Evolutionary conservation across 2,113 vertebrate genomes (phyloP), one percentile per base, ranked within the genome.

Genomic region (Heterocephalus glaber): DNA sequence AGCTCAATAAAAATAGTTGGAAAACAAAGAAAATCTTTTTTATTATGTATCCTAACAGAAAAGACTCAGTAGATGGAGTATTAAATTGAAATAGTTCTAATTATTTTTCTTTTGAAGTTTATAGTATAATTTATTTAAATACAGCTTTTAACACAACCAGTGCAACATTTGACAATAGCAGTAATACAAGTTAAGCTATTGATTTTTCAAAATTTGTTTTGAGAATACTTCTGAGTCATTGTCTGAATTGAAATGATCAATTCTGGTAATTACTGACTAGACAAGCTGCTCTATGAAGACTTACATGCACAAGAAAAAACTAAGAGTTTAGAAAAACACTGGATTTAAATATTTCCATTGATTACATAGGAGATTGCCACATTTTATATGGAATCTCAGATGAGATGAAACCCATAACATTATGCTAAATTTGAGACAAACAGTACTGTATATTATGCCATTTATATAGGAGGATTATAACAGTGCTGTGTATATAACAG

Each of bases 21-120:
- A 97, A 97, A 61, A 7, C 3, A 95, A 86, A 95, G 52, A 87
- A 81, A 84, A 76, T 54, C 1, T 16, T 72, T 93, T 80, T 60
- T 58, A 19, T 16, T 52, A 12, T 66, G 3, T 63, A 54, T 11
- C 20, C 10, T 26, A 86, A 44, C n/a, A 76, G 76, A 95, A 74
- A 44, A 5, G 3, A 44, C 52, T 49, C n/a, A 38, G 4, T 77
- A 90, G 74, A 68, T 65, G 30, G 8, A 82, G 8, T 49, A 0
- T 77, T 84, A 80, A 79, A 61, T 81, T 81, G 60, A 66, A 94
- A 49, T 85, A 9, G 0, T 90, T 92, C 26, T 90, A 79, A 83
- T 86, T 86, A 86, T 68, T 95, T 95, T 94, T 90, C 65, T 38
- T 92, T 92, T 90, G 30, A 30, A 61, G 1, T 86, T 93, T 44